A percentile compares a stretch with the other conserved stretches of the same genome.
Conservation (phyloP, 2,888 invertebrate genomes). For the Synergus itoensis region DNA sequence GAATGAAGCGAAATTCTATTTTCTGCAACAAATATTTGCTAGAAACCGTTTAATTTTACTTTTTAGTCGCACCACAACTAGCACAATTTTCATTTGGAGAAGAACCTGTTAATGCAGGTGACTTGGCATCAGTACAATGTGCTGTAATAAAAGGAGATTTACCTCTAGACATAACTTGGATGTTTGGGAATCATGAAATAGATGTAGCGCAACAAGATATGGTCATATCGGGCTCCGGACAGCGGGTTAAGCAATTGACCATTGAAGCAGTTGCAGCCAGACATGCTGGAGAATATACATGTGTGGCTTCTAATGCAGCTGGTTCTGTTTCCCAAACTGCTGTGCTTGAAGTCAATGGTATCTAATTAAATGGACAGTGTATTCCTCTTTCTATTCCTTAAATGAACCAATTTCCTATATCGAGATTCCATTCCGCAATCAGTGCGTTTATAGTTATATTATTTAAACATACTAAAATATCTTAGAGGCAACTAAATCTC, state of each 20-base stretch:
- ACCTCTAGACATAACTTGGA: conserved; percentile 87
- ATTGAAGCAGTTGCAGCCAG: conserved; percentile 79
- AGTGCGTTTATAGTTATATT: too few relatives aligned
- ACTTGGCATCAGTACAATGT: conserved; percentile 81
- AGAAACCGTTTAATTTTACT: not conserved
- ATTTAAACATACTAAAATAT: too few relatives aligned
- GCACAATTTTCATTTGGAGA: conserved; percentile 88
- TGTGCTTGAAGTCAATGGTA: too few relatives aligned
- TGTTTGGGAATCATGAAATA: conserved; percentile 84
- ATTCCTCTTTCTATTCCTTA: too few relatives aligned
- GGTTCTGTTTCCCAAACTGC: conserved; percentile 79
- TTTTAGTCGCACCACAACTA: conserved; percentile 85
- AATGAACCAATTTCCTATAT: too few relatives aligned
- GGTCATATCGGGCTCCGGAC: conserved; percentile 70
- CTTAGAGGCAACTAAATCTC: too few relatives aligned
- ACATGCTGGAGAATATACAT: conserved; percentile 80
- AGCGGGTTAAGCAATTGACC: conserved; percentile 79
- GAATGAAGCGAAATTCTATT: too few relatives aligned
- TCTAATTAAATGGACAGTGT: too few relatives aligned
- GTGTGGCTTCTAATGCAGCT: conserved; percentile 79
- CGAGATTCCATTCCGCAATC: too few relatives aligned
- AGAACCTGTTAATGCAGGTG: conserved; percentile 85
- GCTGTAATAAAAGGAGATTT: conserved; percentile 84
- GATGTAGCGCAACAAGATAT: conserved; percentile 50
- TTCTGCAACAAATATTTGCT: not conserved